Conservation (phyloP, 2,113 vertebrate species). For the Thinocorus orbignyianus region DNA sequence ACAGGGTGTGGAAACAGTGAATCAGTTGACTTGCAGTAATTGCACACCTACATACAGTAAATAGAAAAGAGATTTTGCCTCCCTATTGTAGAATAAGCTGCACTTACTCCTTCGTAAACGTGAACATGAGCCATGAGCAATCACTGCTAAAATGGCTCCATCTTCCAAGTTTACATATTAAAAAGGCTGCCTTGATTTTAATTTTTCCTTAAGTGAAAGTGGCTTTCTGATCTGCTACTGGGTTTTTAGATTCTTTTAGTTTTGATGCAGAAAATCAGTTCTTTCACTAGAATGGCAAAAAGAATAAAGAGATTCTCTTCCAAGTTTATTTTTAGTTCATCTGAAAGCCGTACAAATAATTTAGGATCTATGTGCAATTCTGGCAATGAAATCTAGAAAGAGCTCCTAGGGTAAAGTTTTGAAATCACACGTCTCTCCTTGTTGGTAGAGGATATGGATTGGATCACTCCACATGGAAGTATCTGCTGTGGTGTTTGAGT, state of each 20-base stretch:
- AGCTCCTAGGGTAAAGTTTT: neutral
- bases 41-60: neutral
- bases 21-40: neutral
- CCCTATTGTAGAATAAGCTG: neutral
- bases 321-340: neutral
- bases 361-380: neutral
- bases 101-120: neutral
- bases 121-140: neutral
- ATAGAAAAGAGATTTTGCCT: neutral
- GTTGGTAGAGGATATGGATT: neutral
- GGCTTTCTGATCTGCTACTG: neutral
- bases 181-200: neutral
- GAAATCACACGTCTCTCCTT: neutral
- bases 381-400: neutral
- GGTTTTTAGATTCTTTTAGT: neutral
- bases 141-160: neutral
- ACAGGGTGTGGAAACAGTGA: neutral
- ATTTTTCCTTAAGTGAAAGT: neutral
- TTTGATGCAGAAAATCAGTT: neutral
- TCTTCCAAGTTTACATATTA: neutral
- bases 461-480: neutral
- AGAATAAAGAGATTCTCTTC: neutral
- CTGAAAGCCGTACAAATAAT: neutral
- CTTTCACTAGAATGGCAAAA: neutral
- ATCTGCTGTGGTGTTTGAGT: neutral